Base-by-base conservation (phyloP, 2,113 vertebrate species). In the Panthera uncia region DNA sequence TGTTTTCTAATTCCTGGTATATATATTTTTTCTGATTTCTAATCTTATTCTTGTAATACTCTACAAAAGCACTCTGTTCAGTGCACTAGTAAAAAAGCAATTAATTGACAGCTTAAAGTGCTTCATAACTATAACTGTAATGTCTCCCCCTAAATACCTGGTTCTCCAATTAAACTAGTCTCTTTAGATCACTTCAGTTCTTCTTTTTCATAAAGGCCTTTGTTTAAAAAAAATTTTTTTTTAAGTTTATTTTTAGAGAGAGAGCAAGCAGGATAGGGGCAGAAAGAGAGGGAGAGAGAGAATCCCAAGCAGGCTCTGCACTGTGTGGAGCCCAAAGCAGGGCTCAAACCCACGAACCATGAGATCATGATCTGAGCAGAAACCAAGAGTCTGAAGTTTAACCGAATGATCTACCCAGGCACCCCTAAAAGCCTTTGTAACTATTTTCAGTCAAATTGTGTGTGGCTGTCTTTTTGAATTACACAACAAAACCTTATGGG, bases 81-180 rank as follows among this genome's bases (percentile, higher is more conserved):
- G 4, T 31, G 57, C 29, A 45, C 41, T 61, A 91, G 50, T 68
- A 94, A 89, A 45, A 13, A 66, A 94, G 57, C 33, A 76, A 78
- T 29, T 92, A 36, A 94, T 1, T 68, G 57, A 69, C 5, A 71
- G 27, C 8, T 74, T 87, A 91, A 63, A 94, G 5, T 7, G n/a
- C 52, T 82, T 84, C 29, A 83, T 57, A 80, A 80, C 69, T 29
- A 69, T 7, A 68, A 41, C 21, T 89, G 21, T 73, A 71, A 94
- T 65, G 9, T 71, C 81, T 78, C 55, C 6, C 48, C 36, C 57
- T 78, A 94, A 89, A 57, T 74, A 16, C 9, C 48, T 82, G 11
- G 3, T 94, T 89, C 41, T 89, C 36, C 48, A 89, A 86, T 95
- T 63, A 80, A 89, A 79, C 4, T 74, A 81, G 71, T 97, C 41